phyloP scores from a whole-genome alignment of 1,140 invertebrate genomes.

The Daktulosphaira vitifoliae region DNA sequence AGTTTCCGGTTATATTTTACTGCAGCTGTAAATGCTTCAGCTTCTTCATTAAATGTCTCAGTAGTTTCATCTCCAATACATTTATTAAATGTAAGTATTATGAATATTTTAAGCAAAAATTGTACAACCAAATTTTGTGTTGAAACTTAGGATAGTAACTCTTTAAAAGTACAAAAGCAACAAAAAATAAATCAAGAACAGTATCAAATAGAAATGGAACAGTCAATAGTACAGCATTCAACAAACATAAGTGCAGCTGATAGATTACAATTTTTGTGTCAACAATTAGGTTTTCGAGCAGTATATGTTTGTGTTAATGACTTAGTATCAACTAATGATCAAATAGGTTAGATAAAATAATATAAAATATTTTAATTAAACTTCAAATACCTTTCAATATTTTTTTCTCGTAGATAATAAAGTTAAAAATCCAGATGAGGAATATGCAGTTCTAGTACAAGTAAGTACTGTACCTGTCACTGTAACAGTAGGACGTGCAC shows the following conservation, averaged over 20 bases:
- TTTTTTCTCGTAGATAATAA: too few species aligned
- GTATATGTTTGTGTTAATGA: background rate
- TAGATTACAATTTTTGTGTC: background rate
- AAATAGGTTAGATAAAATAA: too few species aligned
- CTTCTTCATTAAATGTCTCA: background rate
- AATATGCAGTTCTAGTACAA: background rate
- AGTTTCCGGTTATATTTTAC: background rate
- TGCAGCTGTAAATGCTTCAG: background rate
- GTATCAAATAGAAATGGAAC: background rate
- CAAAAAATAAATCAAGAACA: background rate
- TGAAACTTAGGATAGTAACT: background rate
- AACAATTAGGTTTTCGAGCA: background rate
- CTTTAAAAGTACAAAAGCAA: background rate
- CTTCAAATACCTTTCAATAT: too few species aligned
- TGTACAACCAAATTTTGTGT: background rate
- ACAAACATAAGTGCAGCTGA: background rate
- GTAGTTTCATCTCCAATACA: background rate
- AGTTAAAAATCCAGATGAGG: background rate
- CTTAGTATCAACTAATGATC: background rate
- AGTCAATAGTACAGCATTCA: background rate
- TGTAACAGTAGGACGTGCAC: background rate
- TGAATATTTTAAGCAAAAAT: background rate
- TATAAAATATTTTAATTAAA: too few species aligned
- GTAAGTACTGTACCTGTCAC: background rate
- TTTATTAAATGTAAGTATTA: background rate